Conservation (phyloP, 1,140 invertebrate species). For the Lepidostoma basale region DNA sequence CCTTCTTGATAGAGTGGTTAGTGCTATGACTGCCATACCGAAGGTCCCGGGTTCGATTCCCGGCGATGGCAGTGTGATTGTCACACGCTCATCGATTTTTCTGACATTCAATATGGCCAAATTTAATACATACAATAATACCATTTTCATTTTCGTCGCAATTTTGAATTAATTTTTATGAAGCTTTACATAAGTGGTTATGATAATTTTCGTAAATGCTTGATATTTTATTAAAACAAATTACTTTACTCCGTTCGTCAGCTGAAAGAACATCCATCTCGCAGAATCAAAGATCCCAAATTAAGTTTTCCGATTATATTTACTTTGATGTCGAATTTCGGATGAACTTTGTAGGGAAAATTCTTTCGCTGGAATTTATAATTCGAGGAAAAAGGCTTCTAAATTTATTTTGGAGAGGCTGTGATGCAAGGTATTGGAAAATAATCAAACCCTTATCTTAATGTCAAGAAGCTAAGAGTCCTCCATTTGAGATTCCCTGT, state of each 20-base stretch:
- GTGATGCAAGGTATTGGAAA: neutral
- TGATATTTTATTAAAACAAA: neutral
- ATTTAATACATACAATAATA: too few relatives aligned
- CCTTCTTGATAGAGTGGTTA: too few relatives aligned
- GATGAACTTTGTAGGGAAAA: neutral
- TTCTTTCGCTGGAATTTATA: neutral
- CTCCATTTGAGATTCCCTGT: too few relatives aligned
- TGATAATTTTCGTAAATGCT: too few relatives aligned
- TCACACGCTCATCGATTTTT: too few relatives aligned
- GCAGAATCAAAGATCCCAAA: neutral
- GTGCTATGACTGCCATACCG: too few relatives aligned
- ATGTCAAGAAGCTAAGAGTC: neutral
- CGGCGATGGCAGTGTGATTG: too few relatives aligned
- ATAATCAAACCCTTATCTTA: neutral
- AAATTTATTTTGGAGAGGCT: neutral
- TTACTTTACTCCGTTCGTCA: neutral
- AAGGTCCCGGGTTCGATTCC: too few relatives aligned
- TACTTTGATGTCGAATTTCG: constrained; percentile 1
- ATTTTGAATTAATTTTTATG: too few relatives aligned
- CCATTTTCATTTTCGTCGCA: too few relatives aligned
- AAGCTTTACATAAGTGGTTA: too few relatives aligned
- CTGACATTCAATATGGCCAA: too few relatives aligned
- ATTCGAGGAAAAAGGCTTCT: neutral
- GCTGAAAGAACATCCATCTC: neutral
- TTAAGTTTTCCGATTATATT: neutral